These are phyloP conservation scores for Cirrhinus molitorella DNA, from an alignment of 2,797 vertebrate species.

Conservation along the genomic window DNA sequence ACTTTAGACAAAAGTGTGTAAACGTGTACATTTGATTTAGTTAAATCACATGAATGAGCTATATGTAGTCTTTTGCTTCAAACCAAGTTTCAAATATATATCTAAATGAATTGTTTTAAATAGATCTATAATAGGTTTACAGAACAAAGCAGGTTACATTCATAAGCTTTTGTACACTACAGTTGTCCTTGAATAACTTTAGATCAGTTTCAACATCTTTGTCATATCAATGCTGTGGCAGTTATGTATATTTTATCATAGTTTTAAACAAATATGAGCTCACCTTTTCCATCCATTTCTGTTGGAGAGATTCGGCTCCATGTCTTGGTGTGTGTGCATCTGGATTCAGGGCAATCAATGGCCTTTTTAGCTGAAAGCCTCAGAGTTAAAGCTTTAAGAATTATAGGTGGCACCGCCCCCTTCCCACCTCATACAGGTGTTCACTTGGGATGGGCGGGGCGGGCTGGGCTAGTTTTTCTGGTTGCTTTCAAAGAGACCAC, in stretches of 20 bases:
- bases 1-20: too few species aligned
- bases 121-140: background rate
- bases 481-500: background rate
- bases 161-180: background rate
- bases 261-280: background rate
- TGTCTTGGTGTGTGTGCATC: constrained; percentile 10
- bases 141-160: background rate
- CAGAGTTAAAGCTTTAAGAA: background rate
- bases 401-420: background rate
- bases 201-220: too few species aligned
- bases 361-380: background rate
- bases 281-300: background rate
- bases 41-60: too few species aligned
- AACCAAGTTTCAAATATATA: background rate
- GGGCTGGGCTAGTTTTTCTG: background rate
- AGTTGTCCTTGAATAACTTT: background rate
- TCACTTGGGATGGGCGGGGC: background rate
- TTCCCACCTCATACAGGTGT: constrained; percentile 44
- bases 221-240: background rate
- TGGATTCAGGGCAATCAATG: background rate
- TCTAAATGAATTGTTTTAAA: background rate
- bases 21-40: too few species aligned
- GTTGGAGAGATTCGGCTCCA: background rate
- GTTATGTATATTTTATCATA: too few species aligned
- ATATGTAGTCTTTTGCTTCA: background rate